Evolutionary conservation across 2,888 invertebrate genomes (phyloP).

Genomic region (Molanna angustata): DNA sequence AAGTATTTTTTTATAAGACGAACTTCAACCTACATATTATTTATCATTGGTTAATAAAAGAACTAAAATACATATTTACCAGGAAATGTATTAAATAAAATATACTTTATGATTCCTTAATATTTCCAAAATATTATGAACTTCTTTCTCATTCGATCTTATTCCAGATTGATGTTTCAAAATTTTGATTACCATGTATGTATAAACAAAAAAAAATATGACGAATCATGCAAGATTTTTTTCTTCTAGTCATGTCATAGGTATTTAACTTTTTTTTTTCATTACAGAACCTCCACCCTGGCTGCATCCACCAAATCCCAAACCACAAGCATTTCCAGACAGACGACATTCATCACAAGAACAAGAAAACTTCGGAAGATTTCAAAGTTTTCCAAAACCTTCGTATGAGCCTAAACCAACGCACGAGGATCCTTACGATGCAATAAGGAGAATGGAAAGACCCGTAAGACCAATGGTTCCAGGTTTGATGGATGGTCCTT

Average conservation of each 20-base stretch:
- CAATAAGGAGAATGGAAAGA: slow-evolving; percentile 26
- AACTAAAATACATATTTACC: too few relatives aligned
- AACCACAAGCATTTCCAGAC: slow-evolving; percentile 1
- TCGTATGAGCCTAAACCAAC: slow-evolving; percentile 16
- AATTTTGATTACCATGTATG: too few relatives aligned
- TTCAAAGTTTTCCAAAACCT: slow-evolving; percentile 17
- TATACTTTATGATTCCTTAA: too few relatives aligned
- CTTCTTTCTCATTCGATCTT: too few relatives aligned
- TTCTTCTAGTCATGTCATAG: neutral
- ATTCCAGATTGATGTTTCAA: too few relatives aligned
- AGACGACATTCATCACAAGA: slow-evolving; percentile 2
- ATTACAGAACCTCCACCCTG: slow-evolving; percentile 26
- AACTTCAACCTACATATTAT: too few relatives aligned
- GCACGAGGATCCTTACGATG: slow-evolving; percentile 23
- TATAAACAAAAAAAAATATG: too few relatives aligned
- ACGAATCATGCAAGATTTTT: too few relatives aligned
- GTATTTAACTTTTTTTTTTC: slow-evolving; percentile 4
- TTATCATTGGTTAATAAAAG: too few relatives aligned
- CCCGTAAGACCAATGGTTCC: slow-evolving; percentile 38
- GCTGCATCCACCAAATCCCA: slow-evolving; percentile 20
- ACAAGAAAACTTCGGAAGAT: slow-evolving; percentile 21
- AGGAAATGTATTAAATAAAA: too few relatives aligned
- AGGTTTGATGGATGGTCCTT: slow-evolving; percentile 40
- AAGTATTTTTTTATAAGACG: too few relatives aligned
- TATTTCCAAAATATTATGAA: too few relatives aligned